A percentile compares a stretch with the other conserved stretches of the same genome.
These are phyloP conservation scores for Aphelocoma coerulescens DNA, from an alignment of 2,113 vertebrate genomes.

Conservation along the genomic window DNA sequence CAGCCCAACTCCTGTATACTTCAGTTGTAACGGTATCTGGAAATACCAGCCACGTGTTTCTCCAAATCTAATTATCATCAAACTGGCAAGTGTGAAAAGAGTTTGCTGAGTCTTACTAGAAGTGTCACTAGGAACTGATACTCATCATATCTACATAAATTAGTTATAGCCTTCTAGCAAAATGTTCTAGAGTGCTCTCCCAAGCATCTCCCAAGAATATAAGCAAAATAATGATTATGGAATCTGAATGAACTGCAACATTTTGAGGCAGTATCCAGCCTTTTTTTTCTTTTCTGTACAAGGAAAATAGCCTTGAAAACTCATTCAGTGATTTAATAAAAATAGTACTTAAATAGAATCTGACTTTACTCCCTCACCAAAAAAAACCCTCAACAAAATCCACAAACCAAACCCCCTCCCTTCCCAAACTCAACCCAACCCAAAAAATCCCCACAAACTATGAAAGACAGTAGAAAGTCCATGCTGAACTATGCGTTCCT, in stretches of 20 bases:
- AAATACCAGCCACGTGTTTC: not conserved
- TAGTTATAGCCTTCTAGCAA: not conserved
- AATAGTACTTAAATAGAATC: not conserved
- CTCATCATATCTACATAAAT: not conserved
- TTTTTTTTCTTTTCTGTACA: not conserved
- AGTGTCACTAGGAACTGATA: not conserved
- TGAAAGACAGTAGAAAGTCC: not conserved
- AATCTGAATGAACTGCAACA: not conserved
- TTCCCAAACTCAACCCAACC: not conserved
- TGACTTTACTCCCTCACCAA: fast-evolving
- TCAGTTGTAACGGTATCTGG: not conserved
- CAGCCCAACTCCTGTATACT: not conserved
- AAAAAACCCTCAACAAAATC: not conserved
- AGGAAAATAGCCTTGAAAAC: not conserved
- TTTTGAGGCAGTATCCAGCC: not conserved
- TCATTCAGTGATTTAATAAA: not conserved
- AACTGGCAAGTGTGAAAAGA: not conserved
- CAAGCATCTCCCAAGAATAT: not conserved
- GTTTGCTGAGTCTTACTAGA: not conserved
- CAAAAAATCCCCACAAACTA: not conserved
- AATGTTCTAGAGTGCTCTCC: not conserved
- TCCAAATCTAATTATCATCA: not conserved
- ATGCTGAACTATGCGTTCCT: not conserved
- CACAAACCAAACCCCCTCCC: not conserved
- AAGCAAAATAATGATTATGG: not conserved